Conservation (phyloP, 1,140 invertebrate species). For the Cherax quadricarinatus region DNA sequence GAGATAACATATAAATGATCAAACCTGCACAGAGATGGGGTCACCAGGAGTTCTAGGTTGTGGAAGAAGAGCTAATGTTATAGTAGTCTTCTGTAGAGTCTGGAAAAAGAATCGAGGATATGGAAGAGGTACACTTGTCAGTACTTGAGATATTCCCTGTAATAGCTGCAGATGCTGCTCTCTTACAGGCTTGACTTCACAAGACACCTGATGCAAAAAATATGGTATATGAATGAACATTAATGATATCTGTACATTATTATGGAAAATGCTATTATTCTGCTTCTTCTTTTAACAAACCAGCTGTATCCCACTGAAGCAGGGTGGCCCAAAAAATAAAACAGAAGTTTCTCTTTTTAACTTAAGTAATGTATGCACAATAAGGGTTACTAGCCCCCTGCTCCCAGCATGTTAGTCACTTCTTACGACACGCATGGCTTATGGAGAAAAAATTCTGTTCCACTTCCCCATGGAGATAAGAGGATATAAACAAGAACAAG, state of each 20-base stretch:
- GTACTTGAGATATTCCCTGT: slow-evolving; percentile 82
- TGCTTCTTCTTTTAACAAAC: no score
- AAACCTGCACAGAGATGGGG: slow-evolving; percentile 82
- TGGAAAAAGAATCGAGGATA: slow-evolving; percentile 94
- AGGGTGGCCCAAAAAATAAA: no score
- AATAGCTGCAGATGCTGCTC: slow-evolving; percentile 84
- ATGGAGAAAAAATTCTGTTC: no score
- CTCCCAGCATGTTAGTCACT: no score
- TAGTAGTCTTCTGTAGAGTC: slow-evolving; percentile 87
- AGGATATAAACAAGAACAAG: no score
- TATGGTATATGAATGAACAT: slow-evolving; percentile 22
- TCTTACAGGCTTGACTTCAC: slow-evolving; percentile 68
- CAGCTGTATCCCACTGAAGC: no score
- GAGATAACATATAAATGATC: neutral
- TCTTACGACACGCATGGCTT: no score
- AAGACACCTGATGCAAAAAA: slow-evolving; percentile 46
- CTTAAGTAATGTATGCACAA: no score
- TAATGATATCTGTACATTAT: neutral
- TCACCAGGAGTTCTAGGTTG: slow-evolving; percentile 87
- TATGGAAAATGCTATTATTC: neutral
- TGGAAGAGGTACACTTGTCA: slow-evolving; percentile 83
- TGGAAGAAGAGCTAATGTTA: slow-evolving; percentile 88
- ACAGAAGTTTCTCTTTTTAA: no score
- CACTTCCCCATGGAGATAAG: no score
- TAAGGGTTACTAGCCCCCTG: no score